phyloP scores from a whole-genome alignment of 2,888 invertebrate genomes.

The Habroteleia sp. region DNA sequence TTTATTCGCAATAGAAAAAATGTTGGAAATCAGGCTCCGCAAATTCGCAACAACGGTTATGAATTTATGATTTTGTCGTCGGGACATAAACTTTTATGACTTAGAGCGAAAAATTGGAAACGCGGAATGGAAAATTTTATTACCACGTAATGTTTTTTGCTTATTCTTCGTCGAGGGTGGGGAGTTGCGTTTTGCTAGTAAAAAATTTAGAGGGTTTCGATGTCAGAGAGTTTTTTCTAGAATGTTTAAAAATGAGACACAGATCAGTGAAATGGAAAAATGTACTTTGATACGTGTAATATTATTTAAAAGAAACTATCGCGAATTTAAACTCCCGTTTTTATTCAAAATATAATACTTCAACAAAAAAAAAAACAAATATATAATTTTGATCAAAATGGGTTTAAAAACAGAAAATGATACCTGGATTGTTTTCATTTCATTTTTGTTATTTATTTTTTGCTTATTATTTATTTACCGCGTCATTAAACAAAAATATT shows the following conservation, averaged over 20 bases:
- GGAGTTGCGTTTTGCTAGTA: constrained; percentile 12
- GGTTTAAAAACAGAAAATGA: too few relatives aligned
- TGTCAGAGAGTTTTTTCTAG: neutral
- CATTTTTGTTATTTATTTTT: neutral
- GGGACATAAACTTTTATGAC: constrained; percentile 45
- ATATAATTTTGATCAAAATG: too few relatives aligned
- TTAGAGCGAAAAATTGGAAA: constrained; percentile 44
- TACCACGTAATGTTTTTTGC: constrained; percentile 24
- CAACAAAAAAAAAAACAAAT: too few relatives aligned
- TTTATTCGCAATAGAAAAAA: constrained; percentile 25
- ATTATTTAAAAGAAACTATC: too few relatives aligned
- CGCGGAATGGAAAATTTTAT: constrained; percentile 51
- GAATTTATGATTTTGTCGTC: constrained; percentile 47
- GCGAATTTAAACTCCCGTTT: too few relatives aligned
- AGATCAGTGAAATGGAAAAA: too few relatives aligned
- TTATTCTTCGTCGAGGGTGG: constrained; percentile 3
- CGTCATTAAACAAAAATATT: neutral
- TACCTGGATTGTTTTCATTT: too few relatives aligned
- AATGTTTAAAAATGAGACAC: too few relatives aligned
- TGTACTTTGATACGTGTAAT: too few relatives aligned
- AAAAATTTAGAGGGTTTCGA: constrained; percentile 14
- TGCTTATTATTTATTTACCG: neutral
- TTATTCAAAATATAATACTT: too few relatives aligned
- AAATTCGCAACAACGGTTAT: constrained; percentile 39
- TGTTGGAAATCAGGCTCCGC: constrained; percentile 17